These are phyloP conservation scores for Drosophila aff. DNA, from an alignment of 1,140 invertebrate genomes.

Conservation along the genomic window DNA sequence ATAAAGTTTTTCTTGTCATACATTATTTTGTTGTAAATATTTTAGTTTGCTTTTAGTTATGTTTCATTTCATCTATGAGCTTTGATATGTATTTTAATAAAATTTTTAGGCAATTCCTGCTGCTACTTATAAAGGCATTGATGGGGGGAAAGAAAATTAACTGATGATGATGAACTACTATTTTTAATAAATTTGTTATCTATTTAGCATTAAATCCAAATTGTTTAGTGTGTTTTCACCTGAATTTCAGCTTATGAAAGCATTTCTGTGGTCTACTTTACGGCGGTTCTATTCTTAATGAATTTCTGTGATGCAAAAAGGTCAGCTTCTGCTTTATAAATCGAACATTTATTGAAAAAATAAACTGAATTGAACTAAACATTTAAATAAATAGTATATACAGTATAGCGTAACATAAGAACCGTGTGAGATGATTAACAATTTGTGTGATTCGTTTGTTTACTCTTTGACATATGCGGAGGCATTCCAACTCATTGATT, in stretches of 20 bases:
- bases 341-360: constrained; percentile 46
- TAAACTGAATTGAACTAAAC: constrained; percentile 42
- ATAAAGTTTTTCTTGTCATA: constrained; percentile 41
- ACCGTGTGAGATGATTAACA: constrained; percentile 53
- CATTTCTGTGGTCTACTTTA: constrained; percentile 25
- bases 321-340: constrained; percentile 7
- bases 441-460: constrained; percentile 34
- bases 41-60: constrained; percentile 41
- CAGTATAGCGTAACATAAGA: constrained; percentile 24
- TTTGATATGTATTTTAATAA: constrained; percentile 80
- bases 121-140: constrained; percentile 56
- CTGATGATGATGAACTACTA: constrained; percentile 4
- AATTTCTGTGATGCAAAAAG: constrained; percentile 2
- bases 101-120: constrained; percentile 74
- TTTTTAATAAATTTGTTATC: background rate
- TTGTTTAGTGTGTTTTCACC: constrained; percentile 28
- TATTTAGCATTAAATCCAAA: constrained; percentile 13
- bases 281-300: constrained; percentile 35
- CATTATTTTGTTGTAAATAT: constrained; percentile 45
- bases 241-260: constrained; percentile 36
- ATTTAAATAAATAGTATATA: constrained; percentile 49
- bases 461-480: constrained; percentile 67
- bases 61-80: constrained; percentile 58
- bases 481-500: constrained; percentile 58
- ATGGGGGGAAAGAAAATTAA: constrained; percentile 8